phyloP scores from a whole-genome alignment of 2,888 invertebrate genomes.

The Microplitis manilae region DNA sequence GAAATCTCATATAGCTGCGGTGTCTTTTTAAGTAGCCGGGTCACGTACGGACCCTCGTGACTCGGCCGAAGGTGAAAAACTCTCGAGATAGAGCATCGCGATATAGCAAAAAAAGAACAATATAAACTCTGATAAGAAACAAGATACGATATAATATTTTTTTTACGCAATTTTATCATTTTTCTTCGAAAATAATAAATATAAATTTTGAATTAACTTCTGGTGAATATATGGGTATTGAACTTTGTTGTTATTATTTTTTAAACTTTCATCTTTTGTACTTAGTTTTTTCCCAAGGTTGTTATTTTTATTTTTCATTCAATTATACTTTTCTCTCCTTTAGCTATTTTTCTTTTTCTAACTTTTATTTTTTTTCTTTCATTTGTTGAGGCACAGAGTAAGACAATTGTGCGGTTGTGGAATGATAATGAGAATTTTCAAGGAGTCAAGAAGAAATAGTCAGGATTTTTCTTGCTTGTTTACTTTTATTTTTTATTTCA shows the following conservation, averaged over 20 bases:
- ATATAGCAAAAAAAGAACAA: slow-evolving; percentile 10
- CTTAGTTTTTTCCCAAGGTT: slow-evolving; percentile 18
- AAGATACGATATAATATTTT: slow-evolving; percentile 21
- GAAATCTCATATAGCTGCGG: slow-evolving; percentile 21
- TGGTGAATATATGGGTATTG: slow-evolving; percentile 22
- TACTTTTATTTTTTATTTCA: slow-evolving; percentile 9
- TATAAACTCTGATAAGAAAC: slow-evolving; percentile 23
- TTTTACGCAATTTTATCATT: not conserved
- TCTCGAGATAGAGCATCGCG: not conserved
- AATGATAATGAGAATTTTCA: slow-evolving; percentile 35
- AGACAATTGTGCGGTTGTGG: slow-evolving; percentile 7
- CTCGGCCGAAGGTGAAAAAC: slow-evolving; percentile 21
- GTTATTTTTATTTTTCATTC: slow-evolving; percentile 5
- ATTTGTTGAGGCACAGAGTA: slow-evolving; percentile 15
- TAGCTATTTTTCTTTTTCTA: slow-evolving; percentile 8
- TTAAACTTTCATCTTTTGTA: slow-evolving; percentile 10
- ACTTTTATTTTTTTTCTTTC: not conserved
- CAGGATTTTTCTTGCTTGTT: not conserved
- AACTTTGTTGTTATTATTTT: slow-evolving; percentile 33
- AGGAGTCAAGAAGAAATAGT: slow-evolving; percentile 10
- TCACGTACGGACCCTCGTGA: slow-evolving; percentile 39
- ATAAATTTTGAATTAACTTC: slow-evolving; percentile 27
- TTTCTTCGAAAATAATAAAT: slow-evolving; percentile 10
- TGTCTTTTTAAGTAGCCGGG: slow-evolving; percentile 22
- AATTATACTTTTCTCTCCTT: slow-evolving; percentile 19